phyloP scores from a whole-genome alignment of 2,888 invertebrate species.

The Vanessa cardui region DNA sequence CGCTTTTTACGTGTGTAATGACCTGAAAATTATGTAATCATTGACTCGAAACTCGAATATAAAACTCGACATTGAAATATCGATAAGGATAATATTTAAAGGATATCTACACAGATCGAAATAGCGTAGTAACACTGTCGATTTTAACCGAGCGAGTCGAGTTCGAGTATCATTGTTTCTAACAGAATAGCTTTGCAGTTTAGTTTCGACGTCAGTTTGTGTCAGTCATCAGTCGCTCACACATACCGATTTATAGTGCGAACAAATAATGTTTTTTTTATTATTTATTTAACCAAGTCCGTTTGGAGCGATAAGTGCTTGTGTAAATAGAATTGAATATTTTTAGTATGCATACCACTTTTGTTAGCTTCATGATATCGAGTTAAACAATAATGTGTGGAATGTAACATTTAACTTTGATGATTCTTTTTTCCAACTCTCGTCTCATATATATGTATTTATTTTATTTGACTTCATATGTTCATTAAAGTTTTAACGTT shows the following conservation, averaged over 20 bases:
- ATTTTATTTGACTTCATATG: no score
- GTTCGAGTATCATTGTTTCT: no score
- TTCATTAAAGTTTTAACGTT: no score
- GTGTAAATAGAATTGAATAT: constrained; percentile 29
- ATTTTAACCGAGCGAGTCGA: no score
- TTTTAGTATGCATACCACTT: constrained; percentile 28
- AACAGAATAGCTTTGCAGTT: neutral
- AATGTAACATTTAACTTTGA: constrained; percentile 12
- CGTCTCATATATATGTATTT: neutral
- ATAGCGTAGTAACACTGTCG: no score
- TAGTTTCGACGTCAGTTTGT: neutral
- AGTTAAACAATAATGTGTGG: constrained; percentile 9
- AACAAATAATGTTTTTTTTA: constrained; percentile 14
- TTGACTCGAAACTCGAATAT: no score
- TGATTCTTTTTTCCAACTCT: neutral
- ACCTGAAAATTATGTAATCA: neutral
- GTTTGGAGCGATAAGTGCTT: constrained; percentile 26
- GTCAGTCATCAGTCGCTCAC: neutral
- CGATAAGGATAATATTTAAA: no score
- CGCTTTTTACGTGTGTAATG: neutral
- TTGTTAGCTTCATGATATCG: constrained; percentile 17
- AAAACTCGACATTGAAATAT: no score
- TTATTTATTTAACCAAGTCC: constrained; percentile 10
- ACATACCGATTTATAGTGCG: constrained; percentile 3
- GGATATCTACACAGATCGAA: no score